These are phyloP conservation scores for Picathartes gymnocephalus DNA, from an alignment of 2,113 vertebrate species.

Conservation along the genomic window DNA sequence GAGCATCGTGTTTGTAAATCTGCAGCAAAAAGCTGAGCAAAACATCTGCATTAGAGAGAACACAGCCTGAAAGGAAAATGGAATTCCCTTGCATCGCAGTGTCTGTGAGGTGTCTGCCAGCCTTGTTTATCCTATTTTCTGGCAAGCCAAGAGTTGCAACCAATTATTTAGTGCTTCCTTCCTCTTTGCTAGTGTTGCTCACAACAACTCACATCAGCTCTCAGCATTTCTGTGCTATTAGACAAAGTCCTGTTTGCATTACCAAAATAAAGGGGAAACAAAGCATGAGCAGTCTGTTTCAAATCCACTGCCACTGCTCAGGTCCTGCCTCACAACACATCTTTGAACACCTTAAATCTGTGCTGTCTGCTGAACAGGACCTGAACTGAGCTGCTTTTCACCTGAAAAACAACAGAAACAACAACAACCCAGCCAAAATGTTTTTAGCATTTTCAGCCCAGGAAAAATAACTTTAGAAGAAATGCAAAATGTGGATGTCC, in stretches of 20 bases:
- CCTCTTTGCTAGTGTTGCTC: not conserved
- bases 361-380: not conserved
- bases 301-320: not conserved
- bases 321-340: not conserved
- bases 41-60: not conserved
- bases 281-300: not conserved
- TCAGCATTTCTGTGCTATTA: not conserved
- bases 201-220: not conserved
- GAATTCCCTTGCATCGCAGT: not conserved
- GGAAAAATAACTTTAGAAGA: not conserved
- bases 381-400: not conserved
- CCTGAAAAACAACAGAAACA: rapidly evolving
- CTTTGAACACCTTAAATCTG: not conserved
- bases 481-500: not conserved
- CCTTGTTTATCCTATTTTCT: not conserved
- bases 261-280: not conserved
- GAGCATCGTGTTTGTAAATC: not conserved
- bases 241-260: not conserved
- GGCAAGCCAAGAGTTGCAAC: not conserved
- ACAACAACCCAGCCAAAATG: not conserved
- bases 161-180: not conserved
- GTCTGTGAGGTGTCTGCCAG: not conserved
- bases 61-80: not conserved
- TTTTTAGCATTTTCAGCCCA: not conserved
- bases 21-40: not conserved